Evolutionary conservation across 2,888 invertebrate genomes (phyloP).

Genomic region (Sepiola atlantica): DNA sequence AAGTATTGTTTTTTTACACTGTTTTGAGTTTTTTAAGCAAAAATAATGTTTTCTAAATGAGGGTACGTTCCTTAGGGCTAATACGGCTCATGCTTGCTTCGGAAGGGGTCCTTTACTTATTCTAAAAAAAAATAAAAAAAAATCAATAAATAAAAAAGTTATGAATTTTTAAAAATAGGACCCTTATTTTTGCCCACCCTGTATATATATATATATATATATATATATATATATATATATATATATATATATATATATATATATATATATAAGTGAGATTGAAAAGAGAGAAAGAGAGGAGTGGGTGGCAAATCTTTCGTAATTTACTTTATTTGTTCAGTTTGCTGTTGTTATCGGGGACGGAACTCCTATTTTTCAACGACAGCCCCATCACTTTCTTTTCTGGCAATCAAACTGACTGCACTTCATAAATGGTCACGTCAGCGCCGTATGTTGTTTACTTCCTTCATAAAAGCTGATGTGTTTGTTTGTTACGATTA

Average conservation of each 20-base stretch:
- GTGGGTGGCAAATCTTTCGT: background rate
- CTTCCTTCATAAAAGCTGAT: background rate
- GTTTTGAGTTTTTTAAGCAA: too few species aligned
- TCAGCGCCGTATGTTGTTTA: background rate
- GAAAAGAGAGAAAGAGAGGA: background rate
- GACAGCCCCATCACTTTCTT: background rate
- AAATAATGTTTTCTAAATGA: too few species aligned
- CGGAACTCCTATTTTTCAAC: background rate
- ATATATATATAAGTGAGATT: too few species aligned
- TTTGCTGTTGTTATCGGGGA: background rate
- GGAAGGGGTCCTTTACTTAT: too few species aligned
- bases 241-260: background rate
- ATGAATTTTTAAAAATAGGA: too few species aligned
- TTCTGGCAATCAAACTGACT: background rate
- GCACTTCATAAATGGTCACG: background rate
- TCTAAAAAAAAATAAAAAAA: too few species aligned
- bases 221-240: background rate
- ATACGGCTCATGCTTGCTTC: too few species aligned
- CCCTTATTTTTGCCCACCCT: too few species aligned
- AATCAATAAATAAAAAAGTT: too few species aligned
- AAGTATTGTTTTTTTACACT: too few species aligned
- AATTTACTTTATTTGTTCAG: background rate
- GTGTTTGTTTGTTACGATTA: slow-evolving; percentile 4
- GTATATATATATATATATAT: background rate
- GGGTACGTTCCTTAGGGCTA: too few species aligned